Base-by-base conservation (phyloP, 2,888 invertebrate genomes). In the Agonopterix alstromeriana region DNA sequence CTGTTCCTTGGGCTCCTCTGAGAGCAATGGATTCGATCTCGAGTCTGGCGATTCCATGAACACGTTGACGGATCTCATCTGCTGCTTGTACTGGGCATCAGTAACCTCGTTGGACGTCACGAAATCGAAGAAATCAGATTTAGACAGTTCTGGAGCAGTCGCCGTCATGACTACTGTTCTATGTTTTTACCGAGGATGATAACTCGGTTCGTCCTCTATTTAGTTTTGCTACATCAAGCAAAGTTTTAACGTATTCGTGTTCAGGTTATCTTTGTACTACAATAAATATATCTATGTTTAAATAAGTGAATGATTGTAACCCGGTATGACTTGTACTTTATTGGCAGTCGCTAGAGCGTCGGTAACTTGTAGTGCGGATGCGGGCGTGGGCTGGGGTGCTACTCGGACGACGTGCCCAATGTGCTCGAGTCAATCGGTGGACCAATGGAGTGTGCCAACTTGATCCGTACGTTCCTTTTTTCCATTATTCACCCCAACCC, bases 111-210 rank as follows among this genome's bases (percentile, higher is more conserved):
- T 94, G 44, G 94, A 94, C 48, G 95, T 94, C 55, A 95, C 95
- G 84, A 95, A 95, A 86, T 96, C 95, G 86, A 96, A 96, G 90
- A 95, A 95, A 88, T 95, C 95, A 61, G 95, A 94, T 87, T 95
- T 95, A 67, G 94, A 93, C 82, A 95, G 90, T 89, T 95, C 95
- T 83, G 95, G 94, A 82, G 95, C 94, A 77, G 94, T 92, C 90
- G 95, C 94, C 85, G 94, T 94, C 85, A 95, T 93, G 91, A 95
- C 95, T 95, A 95, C 95, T 90, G 90, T 75, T 83, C 82, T 66
- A 69, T 71, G 54, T 48, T 67, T 68, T 60, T 83, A 88, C 90
- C 85, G 89, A 82, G 78, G 66, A 69, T 67, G 65, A 68, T 65
- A 58, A 64, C 76, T 77, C 77, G 74, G 77, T 65, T 65, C 52